Percentiles rank a stretch among this genome's conserved stretches.
phyloP scores from a whole-genome alignment of 30 jellyfish, hydroid and myxozoan species.

The Morbakka virulenta region DNA sequence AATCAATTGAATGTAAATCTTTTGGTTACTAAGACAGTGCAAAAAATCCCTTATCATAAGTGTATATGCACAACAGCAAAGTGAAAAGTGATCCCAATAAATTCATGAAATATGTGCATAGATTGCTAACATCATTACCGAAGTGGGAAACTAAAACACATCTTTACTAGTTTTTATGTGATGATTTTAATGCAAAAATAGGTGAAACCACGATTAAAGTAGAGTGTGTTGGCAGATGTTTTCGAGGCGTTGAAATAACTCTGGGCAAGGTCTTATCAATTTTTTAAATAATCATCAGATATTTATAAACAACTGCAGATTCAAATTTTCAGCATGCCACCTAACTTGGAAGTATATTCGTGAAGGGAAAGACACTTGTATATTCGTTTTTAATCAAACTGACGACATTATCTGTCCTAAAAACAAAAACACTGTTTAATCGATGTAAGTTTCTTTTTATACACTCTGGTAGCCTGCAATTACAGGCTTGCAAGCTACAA shows the following conservation, averaged over 20 bases:
- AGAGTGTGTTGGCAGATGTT: conserved; percentile 16
- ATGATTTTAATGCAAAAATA: conserved; percentile 30
- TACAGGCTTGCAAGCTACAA: conserved; percentile 20
- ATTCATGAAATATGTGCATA: conserved; percentile 8
- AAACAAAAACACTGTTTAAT: conserved; percentile 1
- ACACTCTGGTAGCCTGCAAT: too few relatives aligned
- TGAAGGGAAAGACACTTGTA: conserved; percentile 9
- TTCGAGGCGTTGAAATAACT: conserved; percentile 11
- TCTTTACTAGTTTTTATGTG: conserved; percentile 21
- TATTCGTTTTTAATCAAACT: background rate
- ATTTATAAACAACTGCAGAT: conserved; percentile 22
- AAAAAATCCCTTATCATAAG: conserved; percentile 17
- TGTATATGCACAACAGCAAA: conserved; percentile 27
- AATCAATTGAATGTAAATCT: conserved; percentile 22
- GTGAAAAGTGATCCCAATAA: conserved; percentile 8
- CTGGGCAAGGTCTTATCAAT: conserved; percentile 23
- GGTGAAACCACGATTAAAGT: background rate
- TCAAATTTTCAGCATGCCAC: conserved; percentile 44
- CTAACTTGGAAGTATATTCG: conserved; percentile 39
- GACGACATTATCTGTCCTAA: conserved; percentile 37
- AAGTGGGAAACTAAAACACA: conserved; percentile 6
- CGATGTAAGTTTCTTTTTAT: too few relatives aligned
- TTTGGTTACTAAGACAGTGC: conserved; percentile 6
- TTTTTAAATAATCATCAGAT: conserved; percentile 19
- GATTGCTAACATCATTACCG: conserved; percentile 6